Evolutionary conservation across 2,888 invertebrate species (phyloP).

Genomic region (Epinotia brunnichana): DNA sequence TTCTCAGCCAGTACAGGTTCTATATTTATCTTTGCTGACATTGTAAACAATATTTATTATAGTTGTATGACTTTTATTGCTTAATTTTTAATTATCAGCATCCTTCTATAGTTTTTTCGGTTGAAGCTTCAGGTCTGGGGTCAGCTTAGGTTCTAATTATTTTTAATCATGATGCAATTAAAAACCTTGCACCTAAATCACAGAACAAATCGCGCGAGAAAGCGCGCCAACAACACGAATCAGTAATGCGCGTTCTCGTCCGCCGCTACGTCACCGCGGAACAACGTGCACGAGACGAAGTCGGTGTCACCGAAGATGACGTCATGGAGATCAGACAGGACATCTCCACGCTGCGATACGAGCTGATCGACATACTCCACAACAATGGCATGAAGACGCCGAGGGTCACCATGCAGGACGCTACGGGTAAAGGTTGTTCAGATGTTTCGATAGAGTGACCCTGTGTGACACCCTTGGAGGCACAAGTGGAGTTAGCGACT

Average conservation of each 20-base stretch:
- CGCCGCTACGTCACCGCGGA: slow-evolving; percentile 95
- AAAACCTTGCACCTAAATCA: background rate
- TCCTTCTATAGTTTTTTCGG: too few species aligned
- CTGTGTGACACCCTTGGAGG: background rate
- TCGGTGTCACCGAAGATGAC: slow-evolving; percentile 97
- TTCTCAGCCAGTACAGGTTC: too few species aligned
- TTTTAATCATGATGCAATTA: background rate
- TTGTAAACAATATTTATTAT: too few species aligned
- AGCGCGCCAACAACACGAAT: slow-evolving; percentile 89
- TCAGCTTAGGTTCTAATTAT: too few species aligned
- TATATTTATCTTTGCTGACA: too few species aligned
- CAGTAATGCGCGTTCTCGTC: slow-evolving; percentile 93
- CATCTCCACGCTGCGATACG: slow-evolving; percentile 96
- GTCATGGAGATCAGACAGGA: slow-evolving; percentile 99
- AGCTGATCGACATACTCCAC: slow-evolving; percentile 94
- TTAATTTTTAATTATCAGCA: too few species aligned
- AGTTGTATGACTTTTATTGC: too few species aligned
- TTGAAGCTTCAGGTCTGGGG: too few species aligned
- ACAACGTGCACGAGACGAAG: slow-evolving; percentile 94
- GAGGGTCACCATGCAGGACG: slow-evolving; percentile 86
- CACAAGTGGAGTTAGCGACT: background rate
- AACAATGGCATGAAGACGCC: slow-evolving; percentile 95
- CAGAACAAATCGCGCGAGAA: slow-evolving; percentile 90
- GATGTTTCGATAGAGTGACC: slow-evolving; percentile 13
- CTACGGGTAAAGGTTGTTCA: slow-evolving; percentile 75